Evolutionary conservation across 1,140 invertebrate genomes (phyloP), one percentile per base, ranked within the genome.

Genomic region (Goniozus legneri): DNA sequence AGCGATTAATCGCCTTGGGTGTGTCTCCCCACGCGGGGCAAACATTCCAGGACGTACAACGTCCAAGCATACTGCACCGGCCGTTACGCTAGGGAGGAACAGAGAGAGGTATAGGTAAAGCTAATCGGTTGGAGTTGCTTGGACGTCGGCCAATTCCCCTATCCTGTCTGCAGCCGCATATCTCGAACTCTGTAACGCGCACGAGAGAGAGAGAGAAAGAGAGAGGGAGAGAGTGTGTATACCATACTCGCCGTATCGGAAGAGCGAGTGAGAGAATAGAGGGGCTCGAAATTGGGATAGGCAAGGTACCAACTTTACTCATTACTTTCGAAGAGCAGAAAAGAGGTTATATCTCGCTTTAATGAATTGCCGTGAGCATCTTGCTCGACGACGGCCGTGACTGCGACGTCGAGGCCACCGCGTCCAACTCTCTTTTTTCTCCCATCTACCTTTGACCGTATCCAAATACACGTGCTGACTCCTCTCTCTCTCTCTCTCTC

Each of bases 71-170:
- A 56, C 62, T 67, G 61, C 61, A 59, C 56, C 49, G 47, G 46
- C 38, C 48, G 43, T 42, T 59, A 49, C 33, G 45, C 49, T 41
- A 53, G 44, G 40, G 55, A 45, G 40, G 30, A 14, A 43, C 35
- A 35, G 20, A 44, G 41, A 35, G 47, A 39, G 56, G 31, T 42
- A 38, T n/a, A n/a, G n/a, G n/a, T n/a, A n/a, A n/a, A 62, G 59
- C 65, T 67, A 71, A 71, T 72, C 68, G 67, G 54, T 64, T 49
- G 37, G 58, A 69, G 62, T 67, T 66, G 60, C 56, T 66, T 73
- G 69, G 69, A 69, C 46, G 40, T 43, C 19, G 32, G 69, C 70
- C 68, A 74, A 69, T 56, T 67, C 48, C 44, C 20, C 54, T 69
- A 59, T 58, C 57, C 55, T 56, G 54, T 62, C 58, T 57, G 60